Conservation (phyloP, 2,113 vertebrate genomes). For the Brachyhypopomus occidentalis region DNA sequence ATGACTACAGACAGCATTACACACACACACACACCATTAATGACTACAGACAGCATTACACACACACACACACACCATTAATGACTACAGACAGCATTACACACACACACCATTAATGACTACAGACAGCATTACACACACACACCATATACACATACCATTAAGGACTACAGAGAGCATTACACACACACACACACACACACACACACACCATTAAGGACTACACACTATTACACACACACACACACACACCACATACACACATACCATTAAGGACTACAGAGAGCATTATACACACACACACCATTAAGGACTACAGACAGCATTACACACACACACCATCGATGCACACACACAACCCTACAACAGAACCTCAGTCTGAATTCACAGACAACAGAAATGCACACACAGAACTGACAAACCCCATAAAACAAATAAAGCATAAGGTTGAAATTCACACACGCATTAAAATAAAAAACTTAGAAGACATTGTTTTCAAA, state of each 20-base stretch:
- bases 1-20: too few species aligned
- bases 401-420: too few species aligned
- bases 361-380: not conserved
- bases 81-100: too few species aligned
- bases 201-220: slow-evolving; percentile 23
- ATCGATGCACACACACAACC: not conserved
- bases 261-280: slow-evolving; percentile 14
- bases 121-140: not conserved
- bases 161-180: not conserved
- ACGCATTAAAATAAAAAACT: too few species aligned
- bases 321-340: not conserved
- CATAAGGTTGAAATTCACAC: too few species aligned
- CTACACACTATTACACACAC: not conserved
- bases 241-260: not conserved
- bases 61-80: not conserved
- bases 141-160: not conserved
- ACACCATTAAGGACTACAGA: too few species aligned
- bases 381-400: too few species aligned
- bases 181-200: not conserved
- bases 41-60: not conserved
- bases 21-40: slow-evolving; percentile 22
- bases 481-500: too few species aligned
- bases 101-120: slow-evolving; percentile 19
- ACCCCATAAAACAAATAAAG: too few species aligned
- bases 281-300: not conserved